Percentiles rank a stretch among this genome's conserved stretches.
These are phyloP conservation scores for Varanus komodoensis DNA, from an alignment of 2,113 vertebrate species.

Conservation along the genomic window DNA sequence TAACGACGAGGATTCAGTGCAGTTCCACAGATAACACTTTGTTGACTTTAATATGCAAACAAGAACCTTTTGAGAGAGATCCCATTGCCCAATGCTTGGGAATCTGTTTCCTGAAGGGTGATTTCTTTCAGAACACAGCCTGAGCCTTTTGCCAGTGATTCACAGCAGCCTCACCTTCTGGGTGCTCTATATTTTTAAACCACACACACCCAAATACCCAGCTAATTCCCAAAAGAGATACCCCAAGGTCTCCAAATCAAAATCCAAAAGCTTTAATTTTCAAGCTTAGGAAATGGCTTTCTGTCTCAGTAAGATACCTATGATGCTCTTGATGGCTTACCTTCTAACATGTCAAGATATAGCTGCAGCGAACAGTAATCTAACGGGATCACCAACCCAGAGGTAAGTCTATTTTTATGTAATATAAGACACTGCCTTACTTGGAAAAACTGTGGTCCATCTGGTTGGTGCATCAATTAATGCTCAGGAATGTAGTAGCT, in stretches of 20 bases:
- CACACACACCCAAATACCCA: too few species aligned
- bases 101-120: conserved; percentile 61
- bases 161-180: neutral
- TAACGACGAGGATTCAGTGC: neutral
- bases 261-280: conserved; percentile 42
- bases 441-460: neutral
- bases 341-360: conserved; percentile 1
- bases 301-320: conserved; percentile 50
- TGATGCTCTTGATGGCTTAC: conserved; percentile 47
- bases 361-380: conserved; percentile 18
- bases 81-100: conserved; percentile 47
- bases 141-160: conserved; percentile 72
- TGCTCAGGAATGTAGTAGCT: conserved; percentile 15
- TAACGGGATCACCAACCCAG: conserved; percentile 27
- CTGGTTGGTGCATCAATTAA: conserved; percentile 39
- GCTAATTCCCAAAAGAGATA: neutral
- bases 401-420: conserved; percentile 66
- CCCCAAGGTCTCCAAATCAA: neutral
- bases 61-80: conserved; percentile 47
- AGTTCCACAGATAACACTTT: neutral
- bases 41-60: conserved; percentile 51
- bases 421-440: conserved; percentile 26
- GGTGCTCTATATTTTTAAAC: rapidly evolving
- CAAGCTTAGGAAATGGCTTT: conserved; percentile 43
- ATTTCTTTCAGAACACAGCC: conserved; percentile 45